Evolutionary conservation across 64 coral and sea anemone species (phyloP).

Genomic region (Montipora sp.): DNA sequence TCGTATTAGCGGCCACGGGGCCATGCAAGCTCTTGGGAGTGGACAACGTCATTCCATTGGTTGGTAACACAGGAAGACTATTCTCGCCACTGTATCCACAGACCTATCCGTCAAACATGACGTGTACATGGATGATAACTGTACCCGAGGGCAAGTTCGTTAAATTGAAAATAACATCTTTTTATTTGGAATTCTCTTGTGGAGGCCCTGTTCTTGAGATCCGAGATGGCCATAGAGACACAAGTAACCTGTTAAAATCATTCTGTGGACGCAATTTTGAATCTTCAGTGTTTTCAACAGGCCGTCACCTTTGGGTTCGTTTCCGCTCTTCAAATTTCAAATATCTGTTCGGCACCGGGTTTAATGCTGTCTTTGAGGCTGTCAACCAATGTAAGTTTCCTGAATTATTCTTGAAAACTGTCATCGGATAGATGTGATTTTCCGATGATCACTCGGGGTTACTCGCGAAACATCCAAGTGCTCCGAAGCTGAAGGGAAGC

Average conservation of each 20-base stretch:
- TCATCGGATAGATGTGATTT: not conserved
- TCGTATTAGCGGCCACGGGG: conserved; percentile 6
- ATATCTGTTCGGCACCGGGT: not conserved
- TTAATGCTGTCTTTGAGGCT: conserved; percentile 22
- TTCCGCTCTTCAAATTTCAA: conserved; percentile 8
- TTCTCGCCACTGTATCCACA: conserved; percentile 58
- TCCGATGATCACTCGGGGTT: not conserved
- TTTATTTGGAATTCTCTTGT: not conserved
- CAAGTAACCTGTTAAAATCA: conserved; percentile 2
- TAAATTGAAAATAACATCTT: conserved; percentile 41
- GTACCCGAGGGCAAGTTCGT: conserved; percentile 47
- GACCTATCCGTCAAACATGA: conserved; percentile 58
- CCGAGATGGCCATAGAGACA: conserved; percentile 36
- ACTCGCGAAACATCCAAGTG: too few species aligned
- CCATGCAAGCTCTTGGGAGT: conserved; percentile 17
- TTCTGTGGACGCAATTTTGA: conserved; percentile 24
- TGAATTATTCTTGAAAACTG: too few species aligned
- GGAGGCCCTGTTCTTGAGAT: conserved; percentile 37
- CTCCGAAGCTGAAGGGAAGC: not conserved
- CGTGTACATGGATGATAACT: conserved; percentile 71
- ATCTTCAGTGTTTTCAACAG: conserved; percentile 44
- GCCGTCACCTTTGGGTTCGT: conserved; percentile 54
- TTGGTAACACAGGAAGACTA: conserved; percentile 16
- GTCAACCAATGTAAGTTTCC: conserved; percentile 12
- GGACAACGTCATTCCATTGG: conserved; percentile 41